Evolutionary conservation across 2,888 invertebrate genomes (phyloP).

Genomic region (Slavum lentiscoides): DNA sequence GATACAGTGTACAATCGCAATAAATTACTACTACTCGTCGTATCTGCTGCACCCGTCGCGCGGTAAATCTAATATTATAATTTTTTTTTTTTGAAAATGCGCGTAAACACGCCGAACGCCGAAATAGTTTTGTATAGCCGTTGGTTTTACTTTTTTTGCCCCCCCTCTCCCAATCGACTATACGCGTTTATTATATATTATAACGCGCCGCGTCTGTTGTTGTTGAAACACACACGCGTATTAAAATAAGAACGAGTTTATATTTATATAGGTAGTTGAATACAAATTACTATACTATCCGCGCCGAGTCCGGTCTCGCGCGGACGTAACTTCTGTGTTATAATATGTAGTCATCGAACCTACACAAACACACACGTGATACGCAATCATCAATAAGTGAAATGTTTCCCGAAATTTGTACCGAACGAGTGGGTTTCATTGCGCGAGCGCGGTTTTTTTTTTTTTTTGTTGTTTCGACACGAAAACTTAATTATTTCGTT

Average conservation of each 20-base stretch:
- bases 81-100: no score
- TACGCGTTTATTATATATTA: slow-evolving; percentile 13
- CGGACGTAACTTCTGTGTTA: neutral
- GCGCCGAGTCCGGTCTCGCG: no score
- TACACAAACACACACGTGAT: neutral
- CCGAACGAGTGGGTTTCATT: slow-evolving; percentile 8
- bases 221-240: no score
- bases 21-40: no score
- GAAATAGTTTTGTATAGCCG: no score
- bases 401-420: slow-evolving; percentile 30
- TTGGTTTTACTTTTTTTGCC: no score
- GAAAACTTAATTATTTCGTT: slow-evolving; percentile 38
- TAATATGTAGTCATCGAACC: neutral
- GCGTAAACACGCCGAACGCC: no score
- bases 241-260: slow-evolving; percentile 21
- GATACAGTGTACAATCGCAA: no score
- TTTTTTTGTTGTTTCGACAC: slow-evolving; percentile 30
- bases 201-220: slow-evolving; percentile 8
- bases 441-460: neutral
- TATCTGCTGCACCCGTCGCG: no score
- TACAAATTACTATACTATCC: slow-evolving; percentile 41
- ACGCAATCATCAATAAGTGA: slow-evolving; percentile 7
- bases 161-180: no score
- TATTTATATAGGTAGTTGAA: slow-evolving; percentile 28
- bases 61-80: no score